Base-by-base conservation (phyloP, 2,113 vertebrate genomes). In the Alethe diademata region DNA sequence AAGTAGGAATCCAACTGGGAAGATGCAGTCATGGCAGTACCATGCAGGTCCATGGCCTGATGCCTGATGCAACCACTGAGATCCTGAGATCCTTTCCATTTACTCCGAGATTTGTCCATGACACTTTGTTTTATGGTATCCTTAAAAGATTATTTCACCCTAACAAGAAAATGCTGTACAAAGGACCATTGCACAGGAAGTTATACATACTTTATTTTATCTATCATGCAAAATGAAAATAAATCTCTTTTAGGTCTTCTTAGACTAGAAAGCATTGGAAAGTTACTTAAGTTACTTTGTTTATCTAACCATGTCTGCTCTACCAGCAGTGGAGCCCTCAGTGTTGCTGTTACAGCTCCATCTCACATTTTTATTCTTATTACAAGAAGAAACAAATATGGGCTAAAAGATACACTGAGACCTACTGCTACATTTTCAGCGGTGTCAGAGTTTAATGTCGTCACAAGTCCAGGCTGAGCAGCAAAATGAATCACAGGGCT, bases 81-180 rank as follows among this genome's bases (percentile, higher is more conserved):
- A 45, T 73, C 29, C 19, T 51, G 64, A 7, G 11, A 45, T 73
- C 29, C 25, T 74, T 74, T 51, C 35, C 38, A 51, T 71, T 89
- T 81, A n/a, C 35, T 51, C 38, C 3, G 1, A 62, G 73, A 78
- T 31, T 35, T 84, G 56, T 51, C 56, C 18, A 19, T 7, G 19
- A 75, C 38, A 76, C 35, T 95, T 75, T 31, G 22, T 47, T 79
- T 78, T 67, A 78, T 33, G 25, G 22, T 31, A 71, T 35, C 74
- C 42, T 43, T 47, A 50, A 24, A 78, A 47, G 5, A 82, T 54
- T 0, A 0, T 6, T 72, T 17, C 28, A 38, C 29, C 11, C 23
- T 54, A 36, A 56, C 24, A 72, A 71, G 54, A 76, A 29, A 76
- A 82, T 29, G 4, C 19, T 60, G 25, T 47, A 47, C 47, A 70